These are phyloP conservation scores for Himalopsyche anomala DNA, from an alignment of 2,888 invertebrate species.

Conservation along the genomic window DNA sequence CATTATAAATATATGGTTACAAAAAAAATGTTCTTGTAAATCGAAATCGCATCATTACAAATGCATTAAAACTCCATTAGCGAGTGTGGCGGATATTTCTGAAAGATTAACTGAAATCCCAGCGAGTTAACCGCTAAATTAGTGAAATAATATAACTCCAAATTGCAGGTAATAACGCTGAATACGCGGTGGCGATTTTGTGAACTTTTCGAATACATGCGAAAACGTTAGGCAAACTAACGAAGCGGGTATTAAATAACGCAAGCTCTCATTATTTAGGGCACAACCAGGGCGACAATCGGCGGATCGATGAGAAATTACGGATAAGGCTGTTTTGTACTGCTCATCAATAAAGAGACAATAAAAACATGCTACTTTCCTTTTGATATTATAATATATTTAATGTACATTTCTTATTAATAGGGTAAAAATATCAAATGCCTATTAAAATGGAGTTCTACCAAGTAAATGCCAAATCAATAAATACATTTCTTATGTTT, in stretches of 20 bases:
- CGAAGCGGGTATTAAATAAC: not conserved
- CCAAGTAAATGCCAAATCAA: too few species aligned
- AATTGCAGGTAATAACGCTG: slow-evolving; percentile 11
- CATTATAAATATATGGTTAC: too few species aligned
- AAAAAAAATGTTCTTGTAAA: not conserved
- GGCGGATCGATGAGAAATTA: too few species aligned
- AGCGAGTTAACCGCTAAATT: slow-evolving; percentile 23
- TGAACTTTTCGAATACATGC: not conserved
- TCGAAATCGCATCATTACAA: not conserved
- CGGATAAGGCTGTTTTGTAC: too few species aligned
- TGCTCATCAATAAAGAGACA: too few species aligned
- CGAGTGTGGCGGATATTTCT: slow-evolving; percentile 5
- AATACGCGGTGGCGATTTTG: not conserved
- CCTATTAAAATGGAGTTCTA: too few species aligned
- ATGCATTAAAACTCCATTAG: slow-evolving; percentile 34
- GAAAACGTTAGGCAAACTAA: not conserved
- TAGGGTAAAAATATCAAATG: too few species aligned
- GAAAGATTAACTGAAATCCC: slow-evolving; percentile 13
- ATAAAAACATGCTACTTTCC: too few species aligned
- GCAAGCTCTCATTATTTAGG: not conserved
- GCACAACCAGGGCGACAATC: too few species aligned
- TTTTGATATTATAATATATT: too few species aligned
- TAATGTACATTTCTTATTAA: too few species aligned
- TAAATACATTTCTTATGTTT: too few species aligned
- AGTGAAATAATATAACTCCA: slow-evolving; percentile 3